These are phyloP conservation scores for Clanis bilineata DNA, from an alignment of 2,888 invertebrate genomes.

Conservation along the genomic window DNA sequence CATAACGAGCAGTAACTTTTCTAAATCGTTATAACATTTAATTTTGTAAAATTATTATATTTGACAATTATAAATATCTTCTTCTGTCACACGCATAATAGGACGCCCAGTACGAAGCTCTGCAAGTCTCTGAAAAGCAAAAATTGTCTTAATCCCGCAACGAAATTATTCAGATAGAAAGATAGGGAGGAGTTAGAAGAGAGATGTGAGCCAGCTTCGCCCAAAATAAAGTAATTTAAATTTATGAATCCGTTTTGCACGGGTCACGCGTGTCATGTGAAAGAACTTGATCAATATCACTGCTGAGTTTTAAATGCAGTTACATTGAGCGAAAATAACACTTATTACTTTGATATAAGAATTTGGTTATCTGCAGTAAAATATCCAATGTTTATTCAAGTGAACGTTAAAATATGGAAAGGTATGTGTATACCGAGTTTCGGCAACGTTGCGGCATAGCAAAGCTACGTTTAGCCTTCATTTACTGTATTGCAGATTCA, in stretches of 20 bases:
- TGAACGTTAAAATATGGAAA: conserved; percentile 1
- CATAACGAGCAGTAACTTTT: too few relatives aligned
- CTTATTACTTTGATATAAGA: background rate
- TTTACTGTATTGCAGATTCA: too few relatives aligned
- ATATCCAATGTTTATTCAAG: background rate
- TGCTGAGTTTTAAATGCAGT: background rate
- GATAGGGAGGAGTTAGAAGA: background rate
- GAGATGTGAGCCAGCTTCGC: background rate
- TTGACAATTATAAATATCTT: too few relatives aligned
- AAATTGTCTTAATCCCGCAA: too few relatives aligned
- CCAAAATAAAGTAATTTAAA: background rate
- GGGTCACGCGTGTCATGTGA: conserved; percentile 45
- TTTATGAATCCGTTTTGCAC: conserved; percentile 14
- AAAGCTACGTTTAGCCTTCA: too few relatives aligned
- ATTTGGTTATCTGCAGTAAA: background rate
- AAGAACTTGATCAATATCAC: conserved; percentile 29
- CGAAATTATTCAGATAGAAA: too few relatives aligned
- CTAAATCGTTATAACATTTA: too few relatives aligned
- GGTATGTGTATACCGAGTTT: background rate
- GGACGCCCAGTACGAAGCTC: too few relatives aligned
- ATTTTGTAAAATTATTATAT: too few relatives aligned
- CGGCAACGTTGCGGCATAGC: background rate
- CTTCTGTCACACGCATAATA: too few relatives aligned
- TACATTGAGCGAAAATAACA: background rate
- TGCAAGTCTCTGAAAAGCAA: too few relatives aligned